phyloP scores from a whole-genome alignment of 2,888 invertebrate genomes.

The Drosophila anomalata region DNA sequence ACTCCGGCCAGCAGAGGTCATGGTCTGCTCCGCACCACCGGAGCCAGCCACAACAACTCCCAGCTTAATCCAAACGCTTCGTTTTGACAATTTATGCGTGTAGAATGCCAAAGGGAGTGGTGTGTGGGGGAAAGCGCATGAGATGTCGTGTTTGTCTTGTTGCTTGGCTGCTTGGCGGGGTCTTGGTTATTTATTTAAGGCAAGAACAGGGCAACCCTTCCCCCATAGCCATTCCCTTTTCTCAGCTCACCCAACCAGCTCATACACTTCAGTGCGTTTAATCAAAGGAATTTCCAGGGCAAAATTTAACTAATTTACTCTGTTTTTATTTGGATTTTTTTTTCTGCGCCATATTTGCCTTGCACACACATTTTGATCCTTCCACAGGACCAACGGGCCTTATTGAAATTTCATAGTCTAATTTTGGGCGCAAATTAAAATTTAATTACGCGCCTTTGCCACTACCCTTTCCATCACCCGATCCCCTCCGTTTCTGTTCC shows the following conservation, averaged over 20 bases:
- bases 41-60: conserved; percentile 24
- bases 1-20: conserved; percentile 34
- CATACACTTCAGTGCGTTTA: conserved; percentile 58
- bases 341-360: conserved; percentile 22
- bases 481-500: conserved; percentile 6
- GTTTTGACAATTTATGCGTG: conserved; percentile 70
- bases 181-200: conserved; percentile 56
- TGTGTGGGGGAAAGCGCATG: conserved; percentile 26
- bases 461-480: background rate
- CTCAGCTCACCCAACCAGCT: background rate
- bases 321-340: conserved; percentile 48
- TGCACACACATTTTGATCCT: background rate
- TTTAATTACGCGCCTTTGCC: conserved; percentile 64
- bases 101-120: conserved; percentile 27
- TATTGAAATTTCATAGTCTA: conserved; percentile 71
- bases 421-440: conserved; percentile 68
- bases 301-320: conserved; percentile 67
- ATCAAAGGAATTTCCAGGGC: conserved; percentile 69
- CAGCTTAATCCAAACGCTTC: conserved; percentile 66
- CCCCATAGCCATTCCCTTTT: background rate
- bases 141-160: conserved; percentile 62
- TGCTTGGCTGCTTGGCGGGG: conserved; percentile 51
- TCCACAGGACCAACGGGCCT: conserved; percentile 7
- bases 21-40: conserved; percentile 14
- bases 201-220: background rate